Conservation (phyloP, 2,797 vertebrate species). For the Sebastes elongatus region DNA sequence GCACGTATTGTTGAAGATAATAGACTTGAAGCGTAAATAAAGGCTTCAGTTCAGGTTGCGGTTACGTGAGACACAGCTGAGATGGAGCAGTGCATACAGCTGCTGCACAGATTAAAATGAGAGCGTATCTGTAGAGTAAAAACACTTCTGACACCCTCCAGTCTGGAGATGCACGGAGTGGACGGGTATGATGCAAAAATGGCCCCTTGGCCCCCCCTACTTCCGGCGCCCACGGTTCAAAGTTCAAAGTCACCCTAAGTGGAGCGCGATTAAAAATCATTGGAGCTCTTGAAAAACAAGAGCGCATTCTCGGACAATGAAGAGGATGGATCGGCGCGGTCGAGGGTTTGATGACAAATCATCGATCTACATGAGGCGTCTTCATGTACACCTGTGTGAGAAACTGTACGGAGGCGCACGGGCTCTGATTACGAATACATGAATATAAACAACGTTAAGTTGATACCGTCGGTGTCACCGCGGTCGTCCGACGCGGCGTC, state of each 20-base stretch:
- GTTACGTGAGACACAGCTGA: too few relatives aligned
- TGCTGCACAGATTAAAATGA: too few relatives aligned
- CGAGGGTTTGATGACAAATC: slow-evolving; percentile 15
- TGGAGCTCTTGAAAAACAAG: slow-evolving; percentile 49
- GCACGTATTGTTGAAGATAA: too few relatives aligned
- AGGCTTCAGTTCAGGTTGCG: too few relatives aligned
- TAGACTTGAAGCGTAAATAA: too few relatives aligned
- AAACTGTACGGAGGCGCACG: slow-evolving; percentile 7
- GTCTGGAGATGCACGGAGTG: too few relatives aligned
- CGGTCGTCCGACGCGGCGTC: slow-evolving; percentile 1
- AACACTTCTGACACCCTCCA: too few relatives aligned
- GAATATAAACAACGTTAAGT: slow-evolving; percentile 35
- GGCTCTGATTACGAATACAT: slow-evolving; percentile 35
- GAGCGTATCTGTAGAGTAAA: too few relatives aligned
- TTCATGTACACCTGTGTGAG: slow-evolving; percentile 33
- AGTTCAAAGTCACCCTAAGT: slow-evolving; percentile 81
- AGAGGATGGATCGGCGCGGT: neutral
- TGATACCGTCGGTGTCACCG: slow-evolving; percentile 22
- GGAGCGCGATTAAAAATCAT: slow-evolving; percentile 72
- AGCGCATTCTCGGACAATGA: slow-evolving; percentile 12
- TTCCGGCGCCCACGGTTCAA: neutral
- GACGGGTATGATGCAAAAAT: too few relatives aligned
- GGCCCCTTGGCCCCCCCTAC: too few relatives aligned
- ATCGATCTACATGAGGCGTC: slow-evolving; percentile 51
- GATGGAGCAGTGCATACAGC: too few relatives aligned